Evolutionary conservation across 1,140 invertebrate genomes (phyloP), one percentile per base, ranked within the genome.

Genomic region (Drosophila yakuba): DNA sequence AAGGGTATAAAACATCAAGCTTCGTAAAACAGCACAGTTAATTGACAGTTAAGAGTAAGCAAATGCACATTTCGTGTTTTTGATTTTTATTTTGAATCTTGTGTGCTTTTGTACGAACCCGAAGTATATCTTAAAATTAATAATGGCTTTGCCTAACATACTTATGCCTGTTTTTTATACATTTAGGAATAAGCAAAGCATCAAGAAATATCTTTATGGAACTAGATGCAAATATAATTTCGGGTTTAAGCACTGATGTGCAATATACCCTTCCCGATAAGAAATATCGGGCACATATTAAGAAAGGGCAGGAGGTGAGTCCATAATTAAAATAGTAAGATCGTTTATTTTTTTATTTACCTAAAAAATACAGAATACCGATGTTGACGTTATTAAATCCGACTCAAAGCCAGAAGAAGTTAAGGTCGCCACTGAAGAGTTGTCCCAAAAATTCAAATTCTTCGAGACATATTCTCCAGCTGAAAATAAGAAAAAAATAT

Each of bases 371-470:
- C 11, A 84, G 82, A 63, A 45, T 17, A 10, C 23, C 7, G 58
- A 67, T 25, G 41, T 38, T 6, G 57, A 88, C 36, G 56, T 82
- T 3, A 50, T 91, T 0, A 91, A 91, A 62, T 76, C 41, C 14
- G 95, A 94, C 15, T 95, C 96, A 78, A 93, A 94, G 25, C 90
- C 95, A 36, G 96, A 97, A 69, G 96, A 97, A 80, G 94, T 97
- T 32, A 94, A 94, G 77, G 95, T 97, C 54, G 94, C 96, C 93
- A 97, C 96, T 2, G 95, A 95, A 17, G 96, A 97, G 91, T 95
- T 98, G 71, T 95, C 95, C 36, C 95, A 96, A 86, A 95, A 96
- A 80, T 98, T 98, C 93, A 97, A 97, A 93, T 98, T 98, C 93
- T 98, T 98, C 93, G 97, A 98, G 94, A 96, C 95, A 1, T 98